phyloP scores from a whole-genome alignment of 2,888 invertebrate species.

The Drosophila paramelanica region DNA sequence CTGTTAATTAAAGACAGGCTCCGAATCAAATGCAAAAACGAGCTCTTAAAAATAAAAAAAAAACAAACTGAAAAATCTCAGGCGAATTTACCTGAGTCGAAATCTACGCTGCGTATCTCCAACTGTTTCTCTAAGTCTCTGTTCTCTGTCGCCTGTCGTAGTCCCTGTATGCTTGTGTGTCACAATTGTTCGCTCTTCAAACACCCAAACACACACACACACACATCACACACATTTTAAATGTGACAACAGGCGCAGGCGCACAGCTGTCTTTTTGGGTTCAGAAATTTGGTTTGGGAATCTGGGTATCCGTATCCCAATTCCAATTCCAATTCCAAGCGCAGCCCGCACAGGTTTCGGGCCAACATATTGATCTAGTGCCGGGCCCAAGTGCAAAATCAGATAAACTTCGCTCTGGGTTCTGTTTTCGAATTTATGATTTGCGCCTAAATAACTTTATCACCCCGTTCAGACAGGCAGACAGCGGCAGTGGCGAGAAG shows the following conservation, averaged over 20 bases:
- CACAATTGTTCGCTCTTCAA: constrained; percentile 1
- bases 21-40: constrained; percentile 14
- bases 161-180: constrained; percentile 11
- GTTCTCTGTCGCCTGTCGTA: constrained; percentile 11
- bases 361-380: constrained; percentile 73
- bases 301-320: constrained; percentile 29
- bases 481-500: constrained; percentile 15
- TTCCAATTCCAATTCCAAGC: constrained; percentile 16
- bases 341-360: constrained; percentile 57
- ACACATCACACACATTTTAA: constrained; percentile 31
- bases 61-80: constrained; percentile 18
- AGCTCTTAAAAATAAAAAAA: constrained; percentile 18
- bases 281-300: constrained; percentile 21
- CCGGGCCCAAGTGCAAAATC: constrained; percentile 76
- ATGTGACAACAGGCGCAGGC: constrained; percentile 71
- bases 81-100: constrained; percentile 59
- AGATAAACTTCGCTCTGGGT: constrained; percentile 69
- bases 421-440: constrained; percentile 80
- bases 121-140: constrained; percentile 40
- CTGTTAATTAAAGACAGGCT: constrained; percentile 71
- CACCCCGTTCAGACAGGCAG: constrained; percentile 56
- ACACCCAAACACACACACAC: constrained; percentile 14
- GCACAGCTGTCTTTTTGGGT: constrained; percentile 66
- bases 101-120: constrained; percentile 41
- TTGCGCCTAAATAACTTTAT: constrained; percentile 83